These are phyloP conservation scores for Bombus turneri DNA, from an alignment of 1,140 invertebrate genomes.

Conservation along the genomic window DNA sequence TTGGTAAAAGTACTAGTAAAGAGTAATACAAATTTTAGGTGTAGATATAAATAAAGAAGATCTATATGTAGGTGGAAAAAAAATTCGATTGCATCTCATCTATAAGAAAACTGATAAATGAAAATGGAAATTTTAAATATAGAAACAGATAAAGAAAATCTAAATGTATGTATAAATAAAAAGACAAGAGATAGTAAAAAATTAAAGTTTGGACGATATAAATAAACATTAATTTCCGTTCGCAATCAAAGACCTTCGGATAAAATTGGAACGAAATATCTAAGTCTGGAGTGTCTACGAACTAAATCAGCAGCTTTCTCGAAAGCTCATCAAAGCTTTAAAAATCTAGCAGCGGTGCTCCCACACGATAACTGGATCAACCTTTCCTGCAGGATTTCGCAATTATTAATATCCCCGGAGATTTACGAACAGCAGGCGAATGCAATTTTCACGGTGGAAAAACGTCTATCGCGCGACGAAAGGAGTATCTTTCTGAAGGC, in stretches of 20 bases:
- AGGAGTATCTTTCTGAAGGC: background rate
- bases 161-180: background rate
- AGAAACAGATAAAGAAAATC: background rate
- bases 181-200: background rate
- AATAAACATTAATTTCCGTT: background rate
- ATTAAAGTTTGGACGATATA: background rate
- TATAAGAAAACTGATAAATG: background rate
- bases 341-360: slow-evolving; percentile 18
- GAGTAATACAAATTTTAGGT: background rate
- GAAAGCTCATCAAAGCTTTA: slow-evolving; percentile 14
- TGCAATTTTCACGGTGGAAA: slow-evolving; percentile 15
- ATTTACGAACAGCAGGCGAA: slow-evolving; percentile 23
- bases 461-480: background rate
- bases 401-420: slow-evolving; percentile 52
- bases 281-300: background rate
- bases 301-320: background rate
- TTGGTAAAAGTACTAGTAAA: too few species aligned
- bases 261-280: background rate
- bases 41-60: background rate
- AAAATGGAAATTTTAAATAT: background rate
- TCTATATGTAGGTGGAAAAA: background rate
- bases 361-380: slow-evolving; percentile 39
- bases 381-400: slow-evolving; percentile 8
- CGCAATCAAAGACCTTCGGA: background rate
- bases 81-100: background rate